Evolutionary conservation across 1,140 invertebrate species (phyloP).

Genomic region (Zaprionus vittiger): DNA sequence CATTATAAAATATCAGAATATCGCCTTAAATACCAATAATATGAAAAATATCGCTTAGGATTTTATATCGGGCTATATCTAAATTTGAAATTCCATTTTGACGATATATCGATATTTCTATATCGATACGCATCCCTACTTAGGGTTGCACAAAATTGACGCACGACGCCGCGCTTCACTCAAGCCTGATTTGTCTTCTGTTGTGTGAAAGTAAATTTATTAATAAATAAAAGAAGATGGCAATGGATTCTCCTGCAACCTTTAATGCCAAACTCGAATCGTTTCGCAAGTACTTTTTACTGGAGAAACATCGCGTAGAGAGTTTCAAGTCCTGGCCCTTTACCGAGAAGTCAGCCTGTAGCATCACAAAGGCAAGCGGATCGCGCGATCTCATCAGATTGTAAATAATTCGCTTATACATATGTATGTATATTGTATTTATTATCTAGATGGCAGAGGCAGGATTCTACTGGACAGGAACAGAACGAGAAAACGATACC

Average conservation of each 20-base stretch:
- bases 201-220: constrained; percentile 12
- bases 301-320: constrained; percentile 85
- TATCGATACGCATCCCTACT: no score
- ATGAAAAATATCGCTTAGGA: no score
- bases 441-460: constrained; percentile 89
- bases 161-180: constrained; percentile 55
- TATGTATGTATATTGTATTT: not conserved
- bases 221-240: not conserved
- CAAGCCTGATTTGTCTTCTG: not conserved
- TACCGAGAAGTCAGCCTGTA: constrained; percentile 84
- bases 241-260: constrained; percentile 24
- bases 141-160: constrained; percentile 5
- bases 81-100: no score
- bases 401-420: not conserved
- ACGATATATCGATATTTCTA: no score
- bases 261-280: constrained; percentile 35
- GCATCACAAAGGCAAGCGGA: constrained; percentile 79
- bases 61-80: no score
- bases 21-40: no score
- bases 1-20: no score
- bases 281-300: constrained; percentile 57
- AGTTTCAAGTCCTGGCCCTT: constrained; percentile 86
- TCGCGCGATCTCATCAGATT: not conserved
- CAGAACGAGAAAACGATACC: constrained; percentile 87
- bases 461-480: constrained; percentile 89